phyloP scores from a whole-genome alignment of 1,140 invertebrate genomes.

The Hormaphis cornu region DNA sequence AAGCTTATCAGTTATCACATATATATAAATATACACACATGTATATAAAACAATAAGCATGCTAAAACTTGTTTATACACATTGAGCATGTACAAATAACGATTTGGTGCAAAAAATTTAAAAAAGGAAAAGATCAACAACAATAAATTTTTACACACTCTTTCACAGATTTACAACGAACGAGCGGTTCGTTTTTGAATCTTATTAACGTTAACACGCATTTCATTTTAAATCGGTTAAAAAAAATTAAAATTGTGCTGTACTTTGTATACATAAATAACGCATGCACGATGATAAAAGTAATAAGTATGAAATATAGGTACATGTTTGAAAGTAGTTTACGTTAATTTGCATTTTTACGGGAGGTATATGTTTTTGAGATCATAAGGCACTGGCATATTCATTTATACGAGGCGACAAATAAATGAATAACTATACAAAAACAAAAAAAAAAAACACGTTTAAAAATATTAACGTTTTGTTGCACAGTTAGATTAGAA shows the following conservation, averaged over 20 bases:
- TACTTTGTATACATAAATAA: no score
- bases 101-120: conserved; percentile 21
- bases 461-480: background rate
- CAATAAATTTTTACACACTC: conserved; percentile 20
- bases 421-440: background rate
- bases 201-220: conserved; percentile 20
- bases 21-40: no score
- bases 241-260: no score
- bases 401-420: conserved; percentile 1
- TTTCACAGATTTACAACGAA: background rate
- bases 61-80: conserved; percentile 19
- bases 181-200: background rate
- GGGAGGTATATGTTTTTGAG: conserved; percentile 31
- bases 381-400: conserved; percentile 32
- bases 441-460: background rate
- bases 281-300: no score
- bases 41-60: no score
- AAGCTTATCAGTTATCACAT: conserved; percentile 32
- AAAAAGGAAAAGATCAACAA: background rate
- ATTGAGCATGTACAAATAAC: conserved; percentile 26
- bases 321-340: background rate
- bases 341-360: conserved; percentile 9
- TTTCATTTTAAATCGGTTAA: no score
- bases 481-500: background rate
- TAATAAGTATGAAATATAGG: background rate